A percentile compares a stretch with the other conserved stretches of the same genome.
Conservation (phyloP, 2,888 invertebrate species). For the Dendrolimus pini region DNA sequence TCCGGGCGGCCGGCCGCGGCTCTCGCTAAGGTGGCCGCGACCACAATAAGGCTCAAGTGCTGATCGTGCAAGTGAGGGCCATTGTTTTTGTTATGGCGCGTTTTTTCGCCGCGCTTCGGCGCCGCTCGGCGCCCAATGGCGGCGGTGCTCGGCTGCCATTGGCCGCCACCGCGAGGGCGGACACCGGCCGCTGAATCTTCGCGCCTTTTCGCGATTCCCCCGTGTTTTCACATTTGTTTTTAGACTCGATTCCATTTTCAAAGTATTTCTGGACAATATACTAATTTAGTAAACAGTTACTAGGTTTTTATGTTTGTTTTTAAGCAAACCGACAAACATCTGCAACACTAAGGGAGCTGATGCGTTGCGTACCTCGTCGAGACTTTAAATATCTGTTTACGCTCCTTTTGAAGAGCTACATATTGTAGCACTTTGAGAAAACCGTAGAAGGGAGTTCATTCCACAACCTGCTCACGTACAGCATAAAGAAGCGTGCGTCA, state of each 20-base stretch:
- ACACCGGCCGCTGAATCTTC: conserved; percentile 31
- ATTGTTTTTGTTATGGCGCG: conserved; percentile 57
- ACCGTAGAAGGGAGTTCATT: too few relatives aligned
- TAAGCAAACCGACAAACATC: too few relatives aligned
- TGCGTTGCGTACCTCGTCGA: too few relatives aligned
- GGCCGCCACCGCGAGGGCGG: conserved; percentile 45
- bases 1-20: conserved; percentile 7
- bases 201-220: conserved; percentile 41
- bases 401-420: too few relatives aligned
- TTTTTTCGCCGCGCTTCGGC: conserved; percentile 46
- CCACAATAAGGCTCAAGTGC: conserved; percentile 40
- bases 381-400: too few relatives aligned
- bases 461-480: too few relatives aligned
- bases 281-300: too few relatives aligned
- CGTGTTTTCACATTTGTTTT: conserved; percentile 37
- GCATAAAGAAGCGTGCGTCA: too few relatives aligned
- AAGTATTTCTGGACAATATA: conserved; percentile 13
- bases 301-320: too few relatives aligned
- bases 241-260: conserved; percentile 35
- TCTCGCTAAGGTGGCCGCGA: conserved; percentile 22
- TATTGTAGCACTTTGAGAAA: too few relatives aligned
- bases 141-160: conserved; percentile 35
- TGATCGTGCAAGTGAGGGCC: conserved; percentile 51
- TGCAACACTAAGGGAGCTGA: too few relatives aligned
- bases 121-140: conserved; percentile 44